Evolutionary conservation across 2,888 invertebrate genomes (phyloP).

Genomic region (Pheosia gnoma): DNA sequence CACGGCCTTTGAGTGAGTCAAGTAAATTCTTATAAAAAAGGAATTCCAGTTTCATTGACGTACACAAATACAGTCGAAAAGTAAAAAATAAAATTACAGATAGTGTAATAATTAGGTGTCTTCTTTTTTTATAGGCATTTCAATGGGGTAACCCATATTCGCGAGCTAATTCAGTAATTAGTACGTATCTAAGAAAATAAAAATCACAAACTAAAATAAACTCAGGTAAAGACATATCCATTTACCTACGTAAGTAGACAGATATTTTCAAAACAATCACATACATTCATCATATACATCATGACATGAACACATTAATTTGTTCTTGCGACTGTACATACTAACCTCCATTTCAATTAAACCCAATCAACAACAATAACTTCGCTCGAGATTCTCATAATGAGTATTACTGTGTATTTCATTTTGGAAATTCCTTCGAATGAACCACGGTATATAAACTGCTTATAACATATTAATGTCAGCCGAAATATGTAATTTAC

Average conservation of each 20-base stretch:
- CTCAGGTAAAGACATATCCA: too few species aligned
- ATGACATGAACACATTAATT: slow-evolving; percentile 43
- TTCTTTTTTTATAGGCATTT: too few species aligned
- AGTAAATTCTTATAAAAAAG: slow-evolving; percentile 38
- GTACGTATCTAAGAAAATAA: too few species aligned
- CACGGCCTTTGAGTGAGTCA: slow-evolving; percentile 29
- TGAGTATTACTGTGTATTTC: slow-evolving; percentile 12
- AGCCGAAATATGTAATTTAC: slow-evolving; percentile 3
- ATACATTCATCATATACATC: too few species aligned
- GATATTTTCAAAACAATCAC: background rate
- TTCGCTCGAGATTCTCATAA: slow-evolving; percentile 21
- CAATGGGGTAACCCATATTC: too few species aligned
- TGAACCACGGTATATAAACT: background rate
- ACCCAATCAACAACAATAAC: slow-evolving; percentile 53
- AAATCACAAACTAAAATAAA: too few species aligned
- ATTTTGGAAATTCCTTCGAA: slow-evolving; percentile 18
- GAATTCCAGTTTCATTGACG: slow-evolving; percentile 33
- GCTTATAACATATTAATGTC: slow-evolving; percentile 2
- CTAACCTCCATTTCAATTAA: slow-evolving; percentile 65
- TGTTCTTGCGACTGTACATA: slow-evolving; percentile 38
- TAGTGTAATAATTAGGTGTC: too few species aligned
- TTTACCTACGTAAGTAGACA: background rate
- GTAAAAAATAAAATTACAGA: too few species aligned
- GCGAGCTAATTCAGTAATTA: too few species aligned
- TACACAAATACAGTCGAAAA: slow-evolving; percentile 24